phyloP scores from a whole-genome alignment of 2,888 invertebrate genomes.

The Euplexia lucipara region DNA sequence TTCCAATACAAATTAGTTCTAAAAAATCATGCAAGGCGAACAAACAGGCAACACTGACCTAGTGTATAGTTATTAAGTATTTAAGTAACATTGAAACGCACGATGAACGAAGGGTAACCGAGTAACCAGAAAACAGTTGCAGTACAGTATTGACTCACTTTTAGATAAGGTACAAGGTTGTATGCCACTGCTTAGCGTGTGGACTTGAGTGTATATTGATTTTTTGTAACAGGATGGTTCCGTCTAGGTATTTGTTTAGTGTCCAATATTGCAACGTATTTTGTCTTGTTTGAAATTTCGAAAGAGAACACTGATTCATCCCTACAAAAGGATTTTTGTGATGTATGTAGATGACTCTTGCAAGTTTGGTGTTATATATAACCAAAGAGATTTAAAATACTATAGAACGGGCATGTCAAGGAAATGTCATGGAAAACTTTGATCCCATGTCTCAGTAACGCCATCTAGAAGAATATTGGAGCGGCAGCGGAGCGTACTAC shows the following conservation, averaged over 20 bases:
- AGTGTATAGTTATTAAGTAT: slow-evolving; percentile 70
- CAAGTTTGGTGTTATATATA: too few species aligned
- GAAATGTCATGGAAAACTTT: too few species aligned
- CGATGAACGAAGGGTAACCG: slow-evolving; percentile 81
- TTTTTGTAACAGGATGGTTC: neutral
- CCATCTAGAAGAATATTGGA: too few species aligned
- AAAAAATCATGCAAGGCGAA: slow-evolving; percentile 59
- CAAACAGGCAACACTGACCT: slow-evolving; percentile 65
- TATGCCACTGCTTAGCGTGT: slow-evolving; percentile 48
- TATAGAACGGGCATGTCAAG: too few species aligned
- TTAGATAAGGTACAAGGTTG: slow-evolving; percentile 84
- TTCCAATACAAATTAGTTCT: slow-evolving; percentile 47
- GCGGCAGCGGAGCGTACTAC: too few species aligned
- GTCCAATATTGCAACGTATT: neutral
- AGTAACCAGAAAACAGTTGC: slow-evolving; percentile 74
- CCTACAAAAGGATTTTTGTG: too few species aligned
- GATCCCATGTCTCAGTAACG: too few species aligned
- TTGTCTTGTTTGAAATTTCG: too few species aligned
- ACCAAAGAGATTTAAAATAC: too few species aligned
- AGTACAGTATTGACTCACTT: slow-evolving; percentile 77
- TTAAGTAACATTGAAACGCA: slow-evolving; percentile 77
- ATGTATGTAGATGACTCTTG: too few species aligned
- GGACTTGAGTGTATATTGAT: slow-evolving; percentile 52
- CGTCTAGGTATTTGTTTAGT: neutral
- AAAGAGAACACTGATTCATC: too few species aligned